Evolutionary conservation across 2,888 invertebrate genomes (phyloP), one percentile per base, ranked within the genome.

Genomic region (Scaptomyza flava): DNA sequence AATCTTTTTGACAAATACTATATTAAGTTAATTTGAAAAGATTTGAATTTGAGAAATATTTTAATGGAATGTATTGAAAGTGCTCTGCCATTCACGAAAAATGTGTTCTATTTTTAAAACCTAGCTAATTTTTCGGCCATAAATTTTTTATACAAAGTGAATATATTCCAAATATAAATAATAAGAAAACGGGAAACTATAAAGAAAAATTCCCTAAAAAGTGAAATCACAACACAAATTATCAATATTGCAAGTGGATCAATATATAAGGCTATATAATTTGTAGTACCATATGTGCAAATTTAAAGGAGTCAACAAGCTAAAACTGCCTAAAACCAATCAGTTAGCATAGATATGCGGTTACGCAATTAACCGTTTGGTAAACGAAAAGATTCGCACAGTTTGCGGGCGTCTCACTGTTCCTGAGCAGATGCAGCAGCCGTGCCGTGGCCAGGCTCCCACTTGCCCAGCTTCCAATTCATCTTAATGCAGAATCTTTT

Each of bases 41-140:
- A 46, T 68, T 41, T 72, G 79, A 74, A 85, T 86, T 88, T 75
- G 61, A 66, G 51, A 23, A 23, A 43, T 57, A 31, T 53, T 57
- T 54, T 51, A 9, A 65, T 77, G 74, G 57, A 61, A 50, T 71
- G 69, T 63, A 65, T 70, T 50, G 45, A 81, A 74, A 77, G 77
- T 86, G 69, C 68, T 79, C 87, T 79, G 89, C 87, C 85, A 84
- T 80, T 87, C 79, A 79, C 52, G 58, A 79, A 75, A 79, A 81
- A 72, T 78, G 69, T 84, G 81, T 89, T 88, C 90, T 90, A 90
- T 90, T 90, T 91, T 79, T 90, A 90, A 83, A 90, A 87, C 89
- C 85, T 69, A 90, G 91, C 90, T 81, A 90, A 89, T 80, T 75
- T 89, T 82, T 83, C 70, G 67, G 68, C 43, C 83, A 65, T 72